Conservation (phyloP, 2,888 invertebrate species). For the Andrena trimmerana region DNA sequence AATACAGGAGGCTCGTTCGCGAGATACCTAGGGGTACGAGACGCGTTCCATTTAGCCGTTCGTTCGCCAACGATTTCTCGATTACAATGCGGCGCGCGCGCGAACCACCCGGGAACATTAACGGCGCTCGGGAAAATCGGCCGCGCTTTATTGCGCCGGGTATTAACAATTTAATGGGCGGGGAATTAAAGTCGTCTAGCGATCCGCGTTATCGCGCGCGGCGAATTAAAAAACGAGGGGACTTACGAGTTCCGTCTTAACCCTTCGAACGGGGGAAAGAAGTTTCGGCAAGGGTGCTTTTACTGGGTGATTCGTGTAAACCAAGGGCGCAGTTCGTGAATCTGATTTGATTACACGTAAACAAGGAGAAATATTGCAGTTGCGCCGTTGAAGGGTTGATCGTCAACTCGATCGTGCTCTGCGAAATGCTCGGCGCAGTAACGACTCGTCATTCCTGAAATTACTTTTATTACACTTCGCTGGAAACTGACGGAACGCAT, state of each 20-base stretch:
- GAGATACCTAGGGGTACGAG: background rate
- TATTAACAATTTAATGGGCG: conserved; percentile 34
- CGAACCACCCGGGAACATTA: conserved; percentile 34
- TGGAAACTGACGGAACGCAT: conserved; percentile 6
- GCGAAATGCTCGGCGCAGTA: background rate
- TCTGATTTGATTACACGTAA: background rate
- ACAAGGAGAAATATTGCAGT: background rate
- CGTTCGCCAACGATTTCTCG: conserved; percentile 50
- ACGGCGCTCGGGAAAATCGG: conserved; percentile 7
- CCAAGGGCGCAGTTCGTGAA: background rate
- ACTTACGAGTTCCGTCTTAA: background rate
- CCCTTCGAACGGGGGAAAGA: no score
- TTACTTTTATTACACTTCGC: conserved; percentile 6
- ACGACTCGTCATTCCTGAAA: conserved; percentile 5
- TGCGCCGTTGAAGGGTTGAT: background rate
- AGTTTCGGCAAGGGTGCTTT: no score
- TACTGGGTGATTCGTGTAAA: no score
- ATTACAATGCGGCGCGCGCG: conserved; percentile 27
- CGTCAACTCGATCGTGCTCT: background rate
- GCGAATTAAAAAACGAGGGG: conserved; percentile 6
- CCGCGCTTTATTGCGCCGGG: conserved; percentile 25
- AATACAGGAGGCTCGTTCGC: conserved; percentile 12
- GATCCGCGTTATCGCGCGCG: conserved; percentile 3
- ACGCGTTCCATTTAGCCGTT: conserved; percentile 41
- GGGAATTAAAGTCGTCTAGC: conserved; percentile 7